Evolutionary conservation across 2,113 vertebrate genomes (phyloP).

Genomic region (Pomatorhinus ruficollis): DNA sequence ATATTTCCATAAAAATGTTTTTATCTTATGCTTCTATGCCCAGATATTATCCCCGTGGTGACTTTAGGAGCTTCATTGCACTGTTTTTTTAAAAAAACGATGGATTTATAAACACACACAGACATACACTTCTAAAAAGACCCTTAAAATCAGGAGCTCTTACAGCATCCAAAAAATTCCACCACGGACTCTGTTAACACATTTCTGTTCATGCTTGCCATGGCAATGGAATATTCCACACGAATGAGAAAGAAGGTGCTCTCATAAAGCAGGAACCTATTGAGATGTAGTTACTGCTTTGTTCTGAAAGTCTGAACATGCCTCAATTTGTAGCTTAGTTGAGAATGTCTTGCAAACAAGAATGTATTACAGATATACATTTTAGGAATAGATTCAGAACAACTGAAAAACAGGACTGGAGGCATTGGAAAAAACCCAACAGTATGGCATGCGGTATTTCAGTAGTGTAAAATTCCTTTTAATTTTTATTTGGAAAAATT

Average conservation of each 20-base stretch:
- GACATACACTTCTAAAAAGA: background rate
- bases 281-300: background rate
- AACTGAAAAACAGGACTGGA: background rate
- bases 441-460: background rate
- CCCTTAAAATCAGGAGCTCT: background rate
- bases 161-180: background rate
- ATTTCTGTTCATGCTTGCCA: background rate
- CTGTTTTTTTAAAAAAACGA: background rate
- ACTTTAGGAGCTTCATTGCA: background rate
- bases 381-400: background rate
- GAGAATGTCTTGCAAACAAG: background rate
- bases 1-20: background rate
- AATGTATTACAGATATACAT: background rate
- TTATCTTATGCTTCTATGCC: background rate
- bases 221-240: background rate
- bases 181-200: fast-evolving
- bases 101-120: background rate
- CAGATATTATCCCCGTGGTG: background rate
- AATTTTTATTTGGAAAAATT: background rate
- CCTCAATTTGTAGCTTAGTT: background rate
- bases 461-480: background rate
- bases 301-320: background rate
- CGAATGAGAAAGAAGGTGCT: fast-evolving
- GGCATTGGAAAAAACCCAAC: fast-evolving
- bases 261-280: background rate